Evolutionary conservation across 2,888 invertebrate genomes (phyloP).

Genomic region (Chrysina gloriosa): DNA sequence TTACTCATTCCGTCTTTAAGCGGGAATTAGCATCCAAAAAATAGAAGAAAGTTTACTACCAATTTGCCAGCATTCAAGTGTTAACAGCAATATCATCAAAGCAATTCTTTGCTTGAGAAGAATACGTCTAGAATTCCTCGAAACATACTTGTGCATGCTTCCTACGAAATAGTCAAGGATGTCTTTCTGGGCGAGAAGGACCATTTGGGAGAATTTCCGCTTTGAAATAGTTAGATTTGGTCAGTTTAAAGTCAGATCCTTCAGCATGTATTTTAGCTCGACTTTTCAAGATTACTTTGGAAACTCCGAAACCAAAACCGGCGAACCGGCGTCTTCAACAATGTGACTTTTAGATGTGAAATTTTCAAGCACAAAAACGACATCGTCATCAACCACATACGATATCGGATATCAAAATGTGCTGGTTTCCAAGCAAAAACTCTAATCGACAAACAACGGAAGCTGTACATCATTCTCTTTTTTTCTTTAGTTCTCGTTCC

Average conservation of each 20-base stretch:
- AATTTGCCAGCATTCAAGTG: too few species aligned
- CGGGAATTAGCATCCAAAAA: too few species aligned
- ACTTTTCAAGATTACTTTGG: conserved; percentile 62
- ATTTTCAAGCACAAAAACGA: conserved; percentile 68
- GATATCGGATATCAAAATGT: conserved; percentile 52
- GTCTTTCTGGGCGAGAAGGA: background rate
- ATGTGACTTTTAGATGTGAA: conserved; percentile 64
- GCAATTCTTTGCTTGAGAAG: background rate
- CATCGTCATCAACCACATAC: conserved; percentile 65
- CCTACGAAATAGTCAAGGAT: background rate
- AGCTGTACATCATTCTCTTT: too few species aligned
- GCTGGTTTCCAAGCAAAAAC: too few species aligned
- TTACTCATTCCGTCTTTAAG: too few species aligned
- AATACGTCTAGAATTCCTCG: background rate
- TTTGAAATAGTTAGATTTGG: conserved; percentile 61
- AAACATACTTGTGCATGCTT: background rate
- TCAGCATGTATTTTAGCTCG: conserved; percentile 68
- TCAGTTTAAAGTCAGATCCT: conserved; percentile 66
- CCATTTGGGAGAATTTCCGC: conserved; percentile 58
- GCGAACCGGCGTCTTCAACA: conserved; percentile 63
- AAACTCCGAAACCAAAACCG: conserved; percentile 66
- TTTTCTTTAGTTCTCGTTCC: too few species aligned
- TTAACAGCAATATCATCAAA: too few species aligned
- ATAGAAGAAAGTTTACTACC: too few species aligned
- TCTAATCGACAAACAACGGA: too few species aligned